phyloP scores from a whole-genome alignment of 2,888 invertebrate species.

The Vesta saturnalis region DNA sequence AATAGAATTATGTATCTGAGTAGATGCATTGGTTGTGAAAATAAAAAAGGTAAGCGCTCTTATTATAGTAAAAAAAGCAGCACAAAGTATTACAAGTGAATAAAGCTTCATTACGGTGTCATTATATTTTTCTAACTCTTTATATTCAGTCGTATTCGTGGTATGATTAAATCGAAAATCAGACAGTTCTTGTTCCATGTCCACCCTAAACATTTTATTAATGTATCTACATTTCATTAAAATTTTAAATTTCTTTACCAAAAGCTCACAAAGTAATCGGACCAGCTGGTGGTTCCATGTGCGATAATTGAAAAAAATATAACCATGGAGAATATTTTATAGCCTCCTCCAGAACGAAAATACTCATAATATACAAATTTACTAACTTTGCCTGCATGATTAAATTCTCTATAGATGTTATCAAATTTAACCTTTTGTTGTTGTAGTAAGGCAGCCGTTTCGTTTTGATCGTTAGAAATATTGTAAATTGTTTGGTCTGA shows the following conservation, averaged over 20 bases:
- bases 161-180: constrained; percentile 18
- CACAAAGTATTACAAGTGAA: constrained; percentile 45
- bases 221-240: neutral
- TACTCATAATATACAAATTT: constrained; percentile 50
- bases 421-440: constrained; percentile 4
- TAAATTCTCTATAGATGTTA: constrained; percentile 50
- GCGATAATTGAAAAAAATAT: constrained; percentile 44
- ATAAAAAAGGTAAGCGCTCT: constrained; percentile 42
- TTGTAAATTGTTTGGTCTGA: too few relatives aligned
- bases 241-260: constrained; percentile 48
- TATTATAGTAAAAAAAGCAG: constrained; percentile 46
- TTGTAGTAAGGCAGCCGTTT: neutral
- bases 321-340: constrained; percentile 41
- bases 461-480: neutral
- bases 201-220: constrained; percentile 36
- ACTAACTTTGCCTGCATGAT: constrained; percentile 48
- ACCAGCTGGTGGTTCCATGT: constrained; percentile 44
- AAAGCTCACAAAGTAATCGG: constrained; percentile 48
- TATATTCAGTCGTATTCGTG: constrained; percentile 30
- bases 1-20: constrained; percentile 33
- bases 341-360: constrained; percentile 49
- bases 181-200: constrained; percentile 37
- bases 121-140: constrained; percentile 16
- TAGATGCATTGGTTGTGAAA: constrained; percentile 35
- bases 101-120: constrained; percentile 45